A percentile compares a stretch with the other conserved stretches of the same genome.
These are phyloP conservation scores for Erpetoichthys calabaricus DNA, from an alignment of 2,797 vertebrate species.

Conservation along the genomic window DNA sequence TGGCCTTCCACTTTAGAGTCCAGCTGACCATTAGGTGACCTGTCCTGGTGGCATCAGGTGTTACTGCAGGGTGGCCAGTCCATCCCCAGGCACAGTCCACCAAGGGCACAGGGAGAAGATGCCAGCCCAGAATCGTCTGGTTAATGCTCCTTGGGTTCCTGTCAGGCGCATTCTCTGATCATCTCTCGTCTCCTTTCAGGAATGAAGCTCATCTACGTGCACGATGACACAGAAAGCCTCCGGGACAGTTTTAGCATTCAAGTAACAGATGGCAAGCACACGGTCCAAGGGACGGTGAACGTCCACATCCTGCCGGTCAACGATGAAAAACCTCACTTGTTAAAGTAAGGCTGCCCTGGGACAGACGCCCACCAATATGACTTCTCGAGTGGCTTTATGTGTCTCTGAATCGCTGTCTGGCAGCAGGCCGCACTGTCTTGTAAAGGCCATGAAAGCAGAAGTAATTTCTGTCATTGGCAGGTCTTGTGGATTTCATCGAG, in stretches of 20 bases:
- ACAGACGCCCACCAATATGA: constrained; percentile 7
- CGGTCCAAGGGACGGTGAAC: constrained; percentile 57
- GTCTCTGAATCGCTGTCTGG: constrained; percentile 14
- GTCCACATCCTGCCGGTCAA: constrained; percentile 72
- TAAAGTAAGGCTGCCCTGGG: constrained; percentile 53
- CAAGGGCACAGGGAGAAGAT: too few relatives aligned
- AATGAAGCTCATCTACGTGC: constrained; percentile 61
- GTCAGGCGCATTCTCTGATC: background rate
- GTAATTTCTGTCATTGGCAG: constrained; percentile 43
- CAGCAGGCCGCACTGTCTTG: constrained; percentile 29
- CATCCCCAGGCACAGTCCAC: too few relatives aligned
- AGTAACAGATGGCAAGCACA: constrained; percentile 76
- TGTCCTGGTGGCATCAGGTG: too few relatives aligned
- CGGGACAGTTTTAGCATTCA: constrained; percentile 57
- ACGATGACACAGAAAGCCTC: constrained; percentile 73
- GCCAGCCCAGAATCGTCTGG: too few relatives aligned
- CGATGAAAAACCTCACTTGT: constrained; percentile 61
- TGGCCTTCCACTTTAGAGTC: too few relatives aligned
- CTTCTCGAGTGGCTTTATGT: background rate
- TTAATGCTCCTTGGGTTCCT: too few relatives aligned
- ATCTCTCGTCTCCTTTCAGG: constrained; percentile 37
- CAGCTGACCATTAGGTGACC: too few relatives aligned
- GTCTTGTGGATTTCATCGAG: constrained; percentile 30
- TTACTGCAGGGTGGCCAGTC: too few relatives aligned
- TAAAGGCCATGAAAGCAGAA: constrained; percentile 34